These are phyloP conservation scores for Mus spicilegus DNA, from an alignment of 2,113 vertebrate species.

Conservation along the genomic window DNA sequence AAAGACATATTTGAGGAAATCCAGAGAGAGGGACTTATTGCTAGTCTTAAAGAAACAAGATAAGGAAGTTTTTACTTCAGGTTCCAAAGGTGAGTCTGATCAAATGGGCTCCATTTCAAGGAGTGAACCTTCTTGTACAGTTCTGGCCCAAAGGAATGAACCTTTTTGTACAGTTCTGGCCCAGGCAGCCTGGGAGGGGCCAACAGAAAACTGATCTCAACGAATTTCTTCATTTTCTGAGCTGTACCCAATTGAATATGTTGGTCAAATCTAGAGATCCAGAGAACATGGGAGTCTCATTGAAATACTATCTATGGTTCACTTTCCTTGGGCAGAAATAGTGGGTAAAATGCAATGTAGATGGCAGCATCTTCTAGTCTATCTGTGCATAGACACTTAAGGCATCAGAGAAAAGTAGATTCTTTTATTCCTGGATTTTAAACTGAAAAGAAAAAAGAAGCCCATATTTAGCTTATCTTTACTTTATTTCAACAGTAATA, in stretches of 20 bases:
- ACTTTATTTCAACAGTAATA: neutral
- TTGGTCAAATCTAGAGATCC: neutral
- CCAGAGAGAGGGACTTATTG: neutral
- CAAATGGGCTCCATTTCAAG: neutral
- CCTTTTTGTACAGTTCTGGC: no score
- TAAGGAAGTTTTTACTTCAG: neutral
- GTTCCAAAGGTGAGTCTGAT: neutral
- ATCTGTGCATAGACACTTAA: conserved; percentile 22
- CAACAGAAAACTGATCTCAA: neutral
- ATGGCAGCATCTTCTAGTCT: neutral
- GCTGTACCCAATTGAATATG: neutral
- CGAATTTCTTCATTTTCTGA: neutral
- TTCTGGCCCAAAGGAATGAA: neutral
- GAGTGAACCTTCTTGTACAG: no score
- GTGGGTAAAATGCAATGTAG: neutral
- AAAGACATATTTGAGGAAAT: neutral
- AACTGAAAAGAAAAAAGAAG: neutral
- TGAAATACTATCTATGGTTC: neutral
- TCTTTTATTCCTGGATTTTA: neutral
- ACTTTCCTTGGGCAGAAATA: neutral
- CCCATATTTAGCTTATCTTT: neutral
- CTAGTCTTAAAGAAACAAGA: neutral
- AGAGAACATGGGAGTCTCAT: neutral
- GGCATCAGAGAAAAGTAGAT: neutral
- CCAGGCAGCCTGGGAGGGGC: neutral